Evolutionary conservation across 2,888 invertebrate species (phyloP).

Genomic region (Epinotia brunnichana): DNA sequence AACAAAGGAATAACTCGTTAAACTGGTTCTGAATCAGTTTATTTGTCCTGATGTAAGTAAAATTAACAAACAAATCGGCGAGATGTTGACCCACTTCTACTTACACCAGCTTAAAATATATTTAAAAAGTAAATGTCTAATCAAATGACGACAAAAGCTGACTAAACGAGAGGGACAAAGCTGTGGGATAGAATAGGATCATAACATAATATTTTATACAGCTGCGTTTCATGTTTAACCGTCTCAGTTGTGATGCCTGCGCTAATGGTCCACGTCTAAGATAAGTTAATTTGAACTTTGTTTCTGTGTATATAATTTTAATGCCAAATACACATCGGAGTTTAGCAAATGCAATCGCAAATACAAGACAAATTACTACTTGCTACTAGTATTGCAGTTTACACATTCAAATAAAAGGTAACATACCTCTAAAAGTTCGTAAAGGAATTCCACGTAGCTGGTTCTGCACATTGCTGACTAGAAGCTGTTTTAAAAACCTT

Average conservation of each 20-base stretch:
- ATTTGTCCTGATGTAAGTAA: constrained; percentile 2
- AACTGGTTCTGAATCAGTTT: constrained; percentile 6
- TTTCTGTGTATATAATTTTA: no score
- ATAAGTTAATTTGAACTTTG: no score
- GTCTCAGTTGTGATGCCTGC: neutral
- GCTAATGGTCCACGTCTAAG: no score
- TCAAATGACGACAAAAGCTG: neutral
- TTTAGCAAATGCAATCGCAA: neutral
- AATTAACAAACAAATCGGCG: constrained; percentile 16
- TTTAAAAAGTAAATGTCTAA: no score
- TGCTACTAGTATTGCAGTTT: neutral
- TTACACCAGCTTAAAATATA: neutral
- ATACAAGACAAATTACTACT: neutral
- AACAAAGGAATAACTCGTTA: constrained; percentile 22
- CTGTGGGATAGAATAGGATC: neutral
- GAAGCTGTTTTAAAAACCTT: neutral
- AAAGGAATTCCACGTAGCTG: constrained; percentile 75
- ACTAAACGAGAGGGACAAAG: neutral
- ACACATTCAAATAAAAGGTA: constrained; percentile 1
- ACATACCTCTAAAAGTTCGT: constrained; percentile 74
- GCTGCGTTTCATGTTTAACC: neutral
- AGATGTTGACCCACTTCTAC: constrained; percentile 26
- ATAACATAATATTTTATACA: no score
- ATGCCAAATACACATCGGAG: no score
- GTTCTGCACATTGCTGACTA: constrained; percentile 53